Evolutionary conservation across 2,797 vertebrate genomes (phyloP).

Genomic region (Coregonus suidteri): DNA sequence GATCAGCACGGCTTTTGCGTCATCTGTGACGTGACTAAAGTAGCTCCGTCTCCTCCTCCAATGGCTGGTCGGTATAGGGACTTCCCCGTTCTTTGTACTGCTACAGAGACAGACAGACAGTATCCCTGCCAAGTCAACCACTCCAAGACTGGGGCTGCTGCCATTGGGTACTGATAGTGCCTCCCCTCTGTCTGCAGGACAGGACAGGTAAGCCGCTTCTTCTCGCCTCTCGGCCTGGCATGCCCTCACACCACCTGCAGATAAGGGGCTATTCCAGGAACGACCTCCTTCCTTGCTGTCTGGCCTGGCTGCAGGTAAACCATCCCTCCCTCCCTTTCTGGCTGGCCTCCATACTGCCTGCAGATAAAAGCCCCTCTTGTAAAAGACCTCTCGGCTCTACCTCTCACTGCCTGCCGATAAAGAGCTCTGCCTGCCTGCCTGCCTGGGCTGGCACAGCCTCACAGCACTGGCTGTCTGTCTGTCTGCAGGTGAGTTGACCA

Average conservation of each 20-base stretch:
- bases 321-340: conserved; percentile 21
- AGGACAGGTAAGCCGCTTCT: conserved; percentile 20
- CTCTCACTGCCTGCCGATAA: neutral
- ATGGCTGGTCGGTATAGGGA: neutral
- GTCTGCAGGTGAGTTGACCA: conserved; percentile 52
- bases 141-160: neutral
- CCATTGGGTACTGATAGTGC: neutral
- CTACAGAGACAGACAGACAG: too few species aligned
- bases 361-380: neutral
- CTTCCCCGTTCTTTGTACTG: neutral
- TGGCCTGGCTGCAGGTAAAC: conserved; percentile 33
- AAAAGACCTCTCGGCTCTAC: neutral
- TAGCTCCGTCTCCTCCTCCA: neutral
- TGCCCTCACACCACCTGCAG: conserved; percentile 41
- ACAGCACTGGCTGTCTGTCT: conserved; percentile 13
- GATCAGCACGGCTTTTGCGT: neutral
- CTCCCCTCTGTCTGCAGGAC: conserved; percentile 19
- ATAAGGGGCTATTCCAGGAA: conserved; percentile 60
- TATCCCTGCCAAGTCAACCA: conserved; percentile 7
- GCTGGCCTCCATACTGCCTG: conserved; percentile 19
- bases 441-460: neutral
- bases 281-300: conserved; percentile 47
- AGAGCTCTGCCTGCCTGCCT: neutral
- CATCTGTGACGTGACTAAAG: neutral
- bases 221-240: conserved; percentile 9